Conservation (phyloP, 2,113 vertebrate species). For the Callocephalon fimbriatum region DNA sequence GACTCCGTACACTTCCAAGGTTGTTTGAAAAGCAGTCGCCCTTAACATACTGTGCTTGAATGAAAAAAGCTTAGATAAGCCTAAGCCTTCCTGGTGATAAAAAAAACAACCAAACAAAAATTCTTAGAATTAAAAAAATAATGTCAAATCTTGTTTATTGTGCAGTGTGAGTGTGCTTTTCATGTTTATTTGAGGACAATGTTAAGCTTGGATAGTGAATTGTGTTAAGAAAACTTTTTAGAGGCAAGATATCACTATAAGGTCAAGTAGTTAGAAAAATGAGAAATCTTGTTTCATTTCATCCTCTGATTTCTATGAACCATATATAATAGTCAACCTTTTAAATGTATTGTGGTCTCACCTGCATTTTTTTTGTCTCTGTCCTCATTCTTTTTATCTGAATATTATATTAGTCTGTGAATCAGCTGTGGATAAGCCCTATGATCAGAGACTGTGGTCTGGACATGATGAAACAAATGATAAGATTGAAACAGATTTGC, state of each 20-base stretch:
- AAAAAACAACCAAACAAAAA: not conserved
- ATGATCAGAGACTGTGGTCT: not conserved
- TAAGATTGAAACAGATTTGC: not conserved
- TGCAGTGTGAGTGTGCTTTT: not conserved
- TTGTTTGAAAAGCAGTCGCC: not conserved
- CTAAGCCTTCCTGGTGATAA: not conserved
- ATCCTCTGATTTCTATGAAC: not conserved
- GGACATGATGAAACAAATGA: not conserved
- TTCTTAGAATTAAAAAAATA: not conserved
- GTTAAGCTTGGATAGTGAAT: not conserved
- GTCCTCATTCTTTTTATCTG: not conserved
- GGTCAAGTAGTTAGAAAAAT: not conserved
- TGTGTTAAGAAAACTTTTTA: not conserved
- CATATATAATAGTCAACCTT: not conserved
- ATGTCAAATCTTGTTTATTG: not conserved
- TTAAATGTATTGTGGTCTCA: not conserved
- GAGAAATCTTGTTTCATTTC: not conserved
- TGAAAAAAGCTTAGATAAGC: not conserved
- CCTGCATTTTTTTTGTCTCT: not conserved
- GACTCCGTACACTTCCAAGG: not conserved
- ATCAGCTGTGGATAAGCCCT: not conserved
- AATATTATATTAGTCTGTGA: not conserved
- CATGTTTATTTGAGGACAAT: not conserved
- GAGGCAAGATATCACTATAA: not conserved
- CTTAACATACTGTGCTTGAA: not conserved